phyloP scores from a whole-genome alignment of 2,797 vertebrate genomes.

The Antrozous pallidus region DNA sequence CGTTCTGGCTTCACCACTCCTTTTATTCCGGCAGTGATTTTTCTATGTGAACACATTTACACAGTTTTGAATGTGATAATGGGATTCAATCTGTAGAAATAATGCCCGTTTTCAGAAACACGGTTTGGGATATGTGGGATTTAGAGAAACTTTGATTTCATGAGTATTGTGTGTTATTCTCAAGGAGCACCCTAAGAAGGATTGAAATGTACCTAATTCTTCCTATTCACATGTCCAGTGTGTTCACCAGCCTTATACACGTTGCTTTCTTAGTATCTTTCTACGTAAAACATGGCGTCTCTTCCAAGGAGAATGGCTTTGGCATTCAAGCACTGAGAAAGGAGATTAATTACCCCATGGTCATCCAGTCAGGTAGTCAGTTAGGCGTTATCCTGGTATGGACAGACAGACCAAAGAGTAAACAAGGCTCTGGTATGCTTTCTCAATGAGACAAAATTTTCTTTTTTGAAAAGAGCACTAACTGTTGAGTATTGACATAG shows the following conservation, averaged over 20 bases:
- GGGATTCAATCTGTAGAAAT: background rate
- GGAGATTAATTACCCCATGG: background rate
- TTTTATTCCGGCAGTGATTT: too few relatives aligned
- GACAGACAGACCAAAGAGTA: conserved; percentile 10
- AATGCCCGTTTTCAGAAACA: background rate
- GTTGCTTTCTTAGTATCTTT: conserved; percentile 12
- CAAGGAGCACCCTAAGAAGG: background rate
- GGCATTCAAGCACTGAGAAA: background rate
- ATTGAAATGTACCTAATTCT: background rate
- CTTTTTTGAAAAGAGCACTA: background rate
- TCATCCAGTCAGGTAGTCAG: background rate
- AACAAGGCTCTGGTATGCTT: background rate
- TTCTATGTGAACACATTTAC: background rate
- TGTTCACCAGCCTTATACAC: background rate
- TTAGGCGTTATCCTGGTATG: background rate
- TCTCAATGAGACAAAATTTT: background rate
- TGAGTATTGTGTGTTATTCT: background rate
- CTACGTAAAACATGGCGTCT: conserved; percentile 7
- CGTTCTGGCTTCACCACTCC: too few relatives aligned
- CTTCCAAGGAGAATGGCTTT: background rate
- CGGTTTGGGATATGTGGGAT: background rate
- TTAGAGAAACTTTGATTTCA: background rate
- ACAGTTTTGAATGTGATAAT: background rate
- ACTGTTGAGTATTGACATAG: background rate
- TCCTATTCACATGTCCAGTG: background rate